Percentiles rank a stretch among this genome's conserved stretches.
These are phyloP conservation scores for Australoheros scitulus DNA, from an alignment of 2,113 vertebrate species.

Conservation along the genomic window DNA sequence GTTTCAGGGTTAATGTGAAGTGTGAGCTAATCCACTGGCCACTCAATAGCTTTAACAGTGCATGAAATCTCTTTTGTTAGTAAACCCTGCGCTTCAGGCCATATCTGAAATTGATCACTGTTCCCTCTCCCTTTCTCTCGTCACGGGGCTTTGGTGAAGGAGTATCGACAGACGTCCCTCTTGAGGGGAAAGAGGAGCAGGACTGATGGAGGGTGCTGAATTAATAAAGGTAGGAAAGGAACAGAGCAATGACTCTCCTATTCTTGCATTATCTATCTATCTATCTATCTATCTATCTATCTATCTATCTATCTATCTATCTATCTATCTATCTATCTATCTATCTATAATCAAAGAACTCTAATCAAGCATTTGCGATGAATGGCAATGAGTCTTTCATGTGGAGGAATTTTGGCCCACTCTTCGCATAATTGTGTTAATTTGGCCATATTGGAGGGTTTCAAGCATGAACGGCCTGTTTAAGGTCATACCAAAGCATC, in stretches of 20 bases:
- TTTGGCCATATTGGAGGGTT: no score
- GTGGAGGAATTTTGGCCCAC: no score
- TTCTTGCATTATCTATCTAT: background rate
- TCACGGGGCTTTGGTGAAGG: constrained; percentile 57
- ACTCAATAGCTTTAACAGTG: constrained; percentile 79
- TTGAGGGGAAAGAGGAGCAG: constrained; percentile 41
- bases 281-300: background rate
- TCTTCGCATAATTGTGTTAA: no score
- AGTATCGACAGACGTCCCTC: constrained; percentile 64
- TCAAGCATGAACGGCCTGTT: no score
- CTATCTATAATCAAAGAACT: no score
- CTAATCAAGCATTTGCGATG: no score
- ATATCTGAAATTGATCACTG: constrained; percentile 79
- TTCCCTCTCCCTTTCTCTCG: constrained; percentile 46
- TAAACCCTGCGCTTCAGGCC: constrained; percentile 72
- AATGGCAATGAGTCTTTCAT: no score
- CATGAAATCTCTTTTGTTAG: constrained; percentile 81
- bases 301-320: background rate
- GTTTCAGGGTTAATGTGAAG: constrained; percentile 75
- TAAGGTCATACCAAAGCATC: no score
- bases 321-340: background rate
- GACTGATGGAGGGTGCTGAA: constrained; percentile 34
- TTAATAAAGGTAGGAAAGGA: constrained; percentile 22
- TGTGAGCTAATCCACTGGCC: constrained; percentile 78
- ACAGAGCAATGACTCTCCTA: background rate